Base-by-base conservation (phyloP, 2,797 vertebrate genomes). In the Mareca penelope region DNA sequence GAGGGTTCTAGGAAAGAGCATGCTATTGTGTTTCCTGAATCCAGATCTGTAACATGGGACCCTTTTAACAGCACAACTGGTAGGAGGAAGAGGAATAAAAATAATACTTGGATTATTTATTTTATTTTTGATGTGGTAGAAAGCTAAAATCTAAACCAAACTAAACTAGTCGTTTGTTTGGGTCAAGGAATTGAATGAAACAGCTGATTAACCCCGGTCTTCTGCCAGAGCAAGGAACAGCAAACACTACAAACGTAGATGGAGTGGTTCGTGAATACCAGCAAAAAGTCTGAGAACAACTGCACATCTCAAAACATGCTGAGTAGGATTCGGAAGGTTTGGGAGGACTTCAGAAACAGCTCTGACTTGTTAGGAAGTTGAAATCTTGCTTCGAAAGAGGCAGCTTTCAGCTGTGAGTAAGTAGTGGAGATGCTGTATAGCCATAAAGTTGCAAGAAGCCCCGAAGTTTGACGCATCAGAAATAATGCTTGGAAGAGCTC, bases 111-210 rank as follows among this genome's bases (percentile, higher is more conserved):
- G 17, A 50, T 4, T 44, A 44, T 44, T 44, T 44, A 44, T 42
- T 9, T 48, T 42, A 67, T 68, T 68, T 60, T 16, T 35, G 11
- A 48, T 77, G 28, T 37, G 40, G 17, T 65, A 12, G 72, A 40
- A 88, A 75, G 40, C 68, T 80, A 88, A 91, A 78, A 80, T 82
- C 31, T 33, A 72, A 96, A 93, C 67, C 23, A 64, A 85, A 75
- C 7, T 5, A 26, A 81, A 44, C 37, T 37, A 73, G 22, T 73
- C 19, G 50, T 75, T 89, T 90, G n/a, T 21, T 85, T 61, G 79
- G 33, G 15, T 63, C 19, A 59, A 59, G 22, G 39, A 92, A 87
- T 59, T 37, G 21, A 21, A 79, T 37, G 23, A 21, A 76, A 75
- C 22, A 85, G 28, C 35, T 63, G 21, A 77, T 77, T 21, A 23